Percentiles rank a stretch among this genome's conserved stretches.
Evolutionary conservation across 1,140 invertebrate species (phyloP).

Genomic region (Halictus rubicundus): DNA sequence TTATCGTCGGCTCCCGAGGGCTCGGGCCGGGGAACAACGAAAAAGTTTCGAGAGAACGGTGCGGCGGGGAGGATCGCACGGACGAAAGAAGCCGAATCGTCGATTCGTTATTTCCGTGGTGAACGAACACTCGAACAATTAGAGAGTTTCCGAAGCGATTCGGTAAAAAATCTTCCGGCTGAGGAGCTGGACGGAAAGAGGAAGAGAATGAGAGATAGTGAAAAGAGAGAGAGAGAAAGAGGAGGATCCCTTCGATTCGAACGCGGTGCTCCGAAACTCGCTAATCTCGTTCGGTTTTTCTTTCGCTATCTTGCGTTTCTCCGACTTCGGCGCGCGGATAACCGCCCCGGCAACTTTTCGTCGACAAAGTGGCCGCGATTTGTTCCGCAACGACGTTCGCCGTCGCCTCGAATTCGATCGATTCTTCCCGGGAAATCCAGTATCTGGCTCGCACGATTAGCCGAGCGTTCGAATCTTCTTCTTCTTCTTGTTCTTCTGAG

Average conservation of each 20-base stretch:
- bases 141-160: neutral
- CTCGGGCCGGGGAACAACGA: neutral
- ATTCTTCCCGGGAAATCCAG: neutral
- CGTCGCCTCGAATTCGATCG: neutral
- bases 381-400: neutral
- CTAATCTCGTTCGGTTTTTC: conserved; percentile 46
- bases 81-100: conserved; percentile 44
- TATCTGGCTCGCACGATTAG: too few species aligned
- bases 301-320: conserved; percentile 5
- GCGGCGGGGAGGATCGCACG: conserved; percentile 8
- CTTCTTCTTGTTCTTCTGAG: too few species aligned
- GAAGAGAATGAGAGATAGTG: too few species aligned
- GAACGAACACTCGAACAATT: conserved; percentile 9
- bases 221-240: neutral
- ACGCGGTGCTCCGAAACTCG: conserved; percentile 35
- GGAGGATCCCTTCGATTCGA: neutral
- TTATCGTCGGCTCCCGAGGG: neutral
- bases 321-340: neutral
- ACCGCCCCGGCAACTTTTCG: neutral
- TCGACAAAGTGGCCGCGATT: neutral
- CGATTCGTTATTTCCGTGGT: conserved; percentile 34
- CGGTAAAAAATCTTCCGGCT: neutral
- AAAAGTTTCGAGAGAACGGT: neutral
- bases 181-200: too few species aligned
- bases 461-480: too few species aligned